Evolutionary conservation across 2,113 vertebrate genomes (phyloP), one percentile per base, ranked within the genome.

Genomic region (Thalassarche chlororhynchos): DNA sequence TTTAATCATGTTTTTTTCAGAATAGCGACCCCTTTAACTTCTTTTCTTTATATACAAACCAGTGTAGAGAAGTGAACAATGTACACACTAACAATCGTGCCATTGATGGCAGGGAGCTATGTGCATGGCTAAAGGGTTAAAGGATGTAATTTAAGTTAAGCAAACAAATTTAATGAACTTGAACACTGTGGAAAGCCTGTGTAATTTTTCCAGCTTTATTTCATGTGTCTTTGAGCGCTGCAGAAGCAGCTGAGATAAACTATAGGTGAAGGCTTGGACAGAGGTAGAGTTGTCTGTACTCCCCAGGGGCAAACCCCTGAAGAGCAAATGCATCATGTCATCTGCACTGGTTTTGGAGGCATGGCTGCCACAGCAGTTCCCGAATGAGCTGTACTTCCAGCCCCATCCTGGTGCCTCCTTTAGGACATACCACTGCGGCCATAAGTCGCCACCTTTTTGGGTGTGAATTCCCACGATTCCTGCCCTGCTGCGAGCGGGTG

Each of bases 1-100:
- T 96, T 90, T 93, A 89, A 72, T 80, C 5, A 6, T 42, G 28
- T 69, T 52, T 92, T 87, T 84, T 66, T 42, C 71, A 72, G 87
- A 55, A 44, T 84, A 85, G 40, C 0, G 2, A 69, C n/a, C 32
- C 11, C 32, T 69, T 68, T 52, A 83, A 54, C 38, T 57, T 69
- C 10, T 74, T 82, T 70, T 77, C 13, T 77, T 89, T 51, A 14
- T 55, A 8, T 55, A 62, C 17, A 47, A 54, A 72, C 69, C 6
- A 66, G 20, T 13, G 13, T 65, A 36, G 46, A 69, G 58, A 54
- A 72, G 20, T 36, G 32, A 83, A 60, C 49, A 51, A 19, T 19
- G 32, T 23, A 2, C 21, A 14, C 18, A 12, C 9, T 46, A 38
- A 47, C 14, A 66, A 9, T n/a, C 1, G 2, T 60, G 71, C 57